Base-by-base conservation (phyloP, 2,888 invertebrate genomes). In the Carabus problematicus region DNA sequence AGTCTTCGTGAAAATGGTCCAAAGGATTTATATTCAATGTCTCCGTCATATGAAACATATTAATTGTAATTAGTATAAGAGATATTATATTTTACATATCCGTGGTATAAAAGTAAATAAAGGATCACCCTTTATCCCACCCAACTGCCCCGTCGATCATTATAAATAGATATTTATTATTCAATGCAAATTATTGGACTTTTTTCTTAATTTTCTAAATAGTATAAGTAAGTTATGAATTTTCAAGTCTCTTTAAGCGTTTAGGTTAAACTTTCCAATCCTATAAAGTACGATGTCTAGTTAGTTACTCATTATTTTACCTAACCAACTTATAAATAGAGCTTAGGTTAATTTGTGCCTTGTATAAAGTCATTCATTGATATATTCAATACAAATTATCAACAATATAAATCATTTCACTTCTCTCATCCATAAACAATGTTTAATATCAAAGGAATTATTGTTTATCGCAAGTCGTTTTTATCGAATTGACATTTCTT, bases 221-320 rank as follows among this genome's bases (percentile, higher is more conserved):
- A 66, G 58, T 66, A 47, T 18, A 66, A 63, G 47, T 62, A 49
- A 56, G 16, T 56, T 63, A 64, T 55, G 63, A 64, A 64, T 43
- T 55, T 42, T 56, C 56, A 47, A 66, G 66, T 66, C 58, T 66
- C 66, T 66, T 64, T 66, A 66, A 66, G 66, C 66, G 66, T 66
- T 66, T 66, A 66, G 58, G 59, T 58, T 66, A 49, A 29, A 66
- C 47, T 16, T 18, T 14, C 16, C 52, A 52, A 19, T 52, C 19
- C 52, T 52, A 52, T 52, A 18, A 49, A 16, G 52, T 18, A 52
- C 52, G 52, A 52, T 18, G 16, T 12, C 52, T 12, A 12, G 4
- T 12, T 52, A 12, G 29, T 29, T 29, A 52, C 11, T 45, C 16
- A n/a, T 52, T 52, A n/a, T 9, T 55, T 56, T 56, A 63, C 42